Evolutionary conservation across 2,113 vertebrate species (phyloP).

Genomic region (Ovis aries): ARS-UI_Ramb_v3.0 NC_056055.1:111258001-111258500

Average conservation of each 20-base stretch:
- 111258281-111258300: not conserved
- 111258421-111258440: not conserved
- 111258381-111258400: not conserved
- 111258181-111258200: not conserved
- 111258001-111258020: not conserved
- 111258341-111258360: not conserved
- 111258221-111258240: not conserved
- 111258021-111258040: not conserved
- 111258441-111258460: not conserved
- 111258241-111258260: slow-evolving; percentile 10
- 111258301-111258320: not conserved
- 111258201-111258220: not conserved
- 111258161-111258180: not conserved
- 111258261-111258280: not conserved
- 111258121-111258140: not conserved
- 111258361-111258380: not conserved
- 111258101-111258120: not conserved
- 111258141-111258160: not conserved
- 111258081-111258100: not conserved
- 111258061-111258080: not conserved
- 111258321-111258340: not conserved
- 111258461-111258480: not conserved
- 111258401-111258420: not conserved
- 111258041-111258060: not conserved
- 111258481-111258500: not conserved